These are phyloP conservation scores for Phaenicophaeus curvirostris DNA, from an alignment of 2,797 vertebrate species.

Conservation along the genomic window DNA sequence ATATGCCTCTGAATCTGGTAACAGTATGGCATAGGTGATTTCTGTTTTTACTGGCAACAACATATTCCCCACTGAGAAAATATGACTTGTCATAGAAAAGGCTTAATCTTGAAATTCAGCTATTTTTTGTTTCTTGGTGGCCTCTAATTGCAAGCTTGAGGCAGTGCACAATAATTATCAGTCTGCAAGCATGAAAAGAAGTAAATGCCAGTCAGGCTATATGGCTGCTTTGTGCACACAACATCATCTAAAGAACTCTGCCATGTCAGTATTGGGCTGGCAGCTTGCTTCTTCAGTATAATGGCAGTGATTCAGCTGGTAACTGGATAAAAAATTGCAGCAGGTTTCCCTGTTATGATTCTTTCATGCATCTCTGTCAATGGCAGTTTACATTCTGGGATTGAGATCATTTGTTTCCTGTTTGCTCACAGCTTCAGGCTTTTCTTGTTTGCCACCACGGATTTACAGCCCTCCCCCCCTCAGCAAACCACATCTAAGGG, in stretches of 20 bases:
- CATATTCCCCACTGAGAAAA: conserved; percentile 11
- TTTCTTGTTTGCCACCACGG: conserved; percentile 82
- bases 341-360: conserved; percentile 65
- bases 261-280: conserved; percentile 22
- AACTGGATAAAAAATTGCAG: conserved; percentile 73
- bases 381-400: conserved; percentile 77
- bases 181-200: conserved; percentile 83
- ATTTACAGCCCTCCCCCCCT: conserved; percentile 84
- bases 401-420: conserved; percentile 90
- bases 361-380: conserved; percentile 77
- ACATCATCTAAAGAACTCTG: conserved; percentile 41
- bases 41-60: conserved; percentile 26
- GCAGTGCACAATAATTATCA: conserved; percentile 87
- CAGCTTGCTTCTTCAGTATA: conserved; percentile 1
- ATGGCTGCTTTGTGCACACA: conserved; percentile 76
- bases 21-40: conserved; percentile 22
- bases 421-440: conserved; percentile 90
- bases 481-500: conserved; percentile 89
- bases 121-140: conserved; percentile 76
- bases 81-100: conserved; percentile 27
- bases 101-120: conserved; percentile 72
- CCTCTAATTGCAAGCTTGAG: conserved; percentile 90
- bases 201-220: conserved; percentile 79
- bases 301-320: conserved; percentile 43
- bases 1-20: background rate